phyloP scores from a whole-genome alignment of 1,140 invertebrate genomes.

The Drosophila tani region DNA sequence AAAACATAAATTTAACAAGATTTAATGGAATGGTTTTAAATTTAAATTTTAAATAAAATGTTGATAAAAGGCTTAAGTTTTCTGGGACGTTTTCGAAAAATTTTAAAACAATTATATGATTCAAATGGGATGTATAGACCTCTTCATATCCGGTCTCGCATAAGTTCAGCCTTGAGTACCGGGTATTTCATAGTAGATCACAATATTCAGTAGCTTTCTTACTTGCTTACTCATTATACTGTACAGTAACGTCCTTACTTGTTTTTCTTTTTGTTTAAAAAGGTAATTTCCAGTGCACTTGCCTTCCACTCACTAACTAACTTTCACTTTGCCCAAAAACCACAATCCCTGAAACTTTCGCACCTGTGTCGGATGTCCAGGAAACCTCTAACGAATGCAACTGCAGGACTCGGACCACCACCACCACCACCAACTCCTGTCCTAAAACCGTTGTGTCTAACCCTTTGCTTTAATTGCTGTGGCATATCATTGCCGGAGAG shows the following conservation, averaged over 20 bases:
- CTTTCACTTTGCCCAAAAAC: constrained; percentile 28
- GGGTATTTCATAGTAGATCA: background rate
- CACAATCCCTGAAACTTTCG: constrained; percentile 44
- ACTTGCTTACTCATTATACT: no score
- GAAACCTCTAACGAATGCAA: constrained; percentile 32
- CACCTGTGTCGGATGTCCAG: constrained; percentile 49
- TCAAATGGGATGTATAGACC: no score
- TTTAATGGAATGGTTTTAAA: no score
- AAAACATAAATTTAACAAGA: no score
- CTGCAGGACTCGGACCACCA: constrained; percentile 14
- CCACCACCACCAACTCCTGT: constrained; percentile 1
- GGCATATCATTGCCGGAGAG: constrained; percentile 48
- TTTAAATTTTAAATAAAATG: no score
- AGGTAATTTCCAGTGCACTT: constrained; percentile 14
- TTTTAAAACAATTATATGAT: no score
- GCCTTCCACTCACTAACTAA: constrained; percentile 15
- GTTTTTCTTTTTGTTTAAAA: no score
- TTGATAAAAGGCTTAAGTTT: no score
- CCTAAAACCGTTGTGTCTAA: constrained; percentile 30
- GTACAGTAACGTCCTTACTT: no score
- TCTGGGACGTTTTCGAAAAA: no score
- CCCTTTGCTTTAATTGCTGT: constrained; percentile 54
- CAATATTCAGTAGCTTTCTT: background rate
- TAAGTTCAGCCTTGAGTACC: no score
- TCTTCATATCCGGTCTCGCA: no score